These are phyloP conservation scores for Cyclophora albipunctata DNA, from an alignment of 2,888 invertebrate species.

Conservation along the genomic window DNA sequence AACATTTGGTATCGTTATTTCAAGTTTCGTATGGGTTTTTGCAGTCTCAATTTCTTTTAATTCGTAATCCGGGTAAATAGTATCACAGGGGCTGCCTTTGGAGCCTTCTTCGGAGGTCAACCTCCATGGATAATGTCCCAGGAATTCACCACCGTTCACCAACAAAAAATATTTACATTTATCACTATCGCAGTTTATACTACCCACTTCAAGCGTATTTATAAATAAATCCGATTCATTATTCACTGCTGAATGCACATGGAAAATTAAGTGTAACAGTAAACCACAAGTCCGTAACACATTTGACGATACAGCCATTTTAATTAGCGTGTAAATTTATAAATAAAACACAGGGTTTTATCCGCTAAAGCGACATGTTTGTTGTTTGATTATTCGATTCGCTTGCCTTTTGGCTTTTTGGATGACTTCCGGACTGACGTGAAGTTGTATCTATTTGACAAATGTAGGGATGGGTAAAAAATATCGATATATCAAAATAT, in stretches of 20 bases:
- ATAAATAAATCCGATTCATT: conserved; percentile 38
- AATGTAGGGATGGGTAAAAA: too few relatives aligned
- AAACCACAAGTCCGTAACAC: conserved; percentile 70
- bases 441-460: too few relatives aligned
- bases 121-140: conserved; percentile 62
- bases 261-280: conserved; percentile 44
- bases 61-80: conserved; percentile 54
- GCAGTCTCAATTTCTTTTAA: conserved; percentile 47
- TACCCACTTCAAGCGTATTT: conserved; percentile 41
- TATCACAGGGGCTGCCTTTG: conserved; percentile 50
- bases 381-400: too few relatives aligned
- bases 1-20: conserved; percentile 40
- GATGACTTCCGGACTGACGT: too few relatives aligned
- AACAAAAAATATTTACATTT: conserved; percentile 69
- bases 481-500: too few relatives aligned
- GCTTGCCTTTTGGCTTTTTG: too few relatives aligned
- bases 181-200: conserved; percentile 37
- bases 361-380: conserved; percentile 52
- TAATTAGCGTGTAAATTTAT: conserved; percentile 33
- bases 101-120: conserved; percentile 45
- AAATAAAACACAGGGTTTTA: conserved; percentile 36
- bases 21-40: conserved; percentile 40
- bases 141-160: conserved; percentile 53
- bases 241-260: conserved; percentile 35
- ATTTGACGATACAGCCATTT: conserved; percentile 53